A percentile compares a stretch with the other conserved stretches of the same genome.
These are phyloP conservation scores for Dicentrarchus labrax DNA, from an alignment of 2,113 vertebrate genomes.

Conservation along the genomic window DNA sequence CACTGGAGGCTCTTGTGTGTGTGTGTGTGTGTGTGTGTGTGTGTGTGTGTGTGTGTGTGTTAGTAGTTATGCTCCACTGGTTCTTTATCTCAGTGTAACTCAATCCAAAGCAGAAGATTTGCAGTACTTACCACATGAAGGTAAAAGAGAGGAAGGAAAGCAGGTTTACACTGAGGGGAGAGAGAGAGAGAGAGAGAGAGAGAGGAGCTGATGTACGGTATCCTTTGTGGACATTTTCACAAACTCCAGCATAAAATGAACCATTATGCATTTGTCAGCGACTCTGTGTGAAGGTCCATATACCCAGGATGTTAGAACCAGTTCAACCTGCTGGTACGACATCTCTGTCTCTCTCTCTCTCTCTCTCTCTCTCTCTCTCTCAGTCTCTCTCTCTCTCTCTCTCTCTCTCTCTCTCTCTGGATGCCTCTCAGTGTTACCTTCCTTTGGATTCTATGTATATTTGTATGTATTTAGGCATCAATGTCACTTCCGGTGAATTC, in stretches of 20 bases:
- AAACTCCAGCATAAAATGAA: not conserved
- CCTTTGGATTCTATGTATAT: no score
- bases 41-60: constrained; percentile 11
- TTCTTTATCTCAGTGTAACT: constrained; percentile 25
- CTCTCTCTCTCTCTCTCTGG: no score
- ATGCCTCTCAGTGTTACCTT: no score
- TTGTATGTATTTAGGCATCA: no score
- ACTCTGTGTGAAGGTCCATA: no score
- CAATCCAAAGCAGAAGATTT: constrained; percentile 15
- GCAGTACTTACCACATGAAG: constrained; percentile 8
- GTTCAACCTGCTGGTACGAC: no score
- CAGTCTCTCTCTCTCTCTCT: no score
- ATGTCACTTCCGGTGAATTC: no score
- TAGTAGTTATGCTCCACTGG: constrained; percentile 13
- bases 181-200: not conserved
- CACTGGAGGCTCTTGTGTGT: not conserved
- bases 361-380: no score
- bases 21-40: no score
- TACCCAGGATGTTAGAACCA: no score
- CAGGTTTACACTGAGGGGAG: not conserved
- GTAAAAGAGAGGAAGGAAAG: not conserved
- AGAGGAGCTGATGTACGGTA: not conserved
- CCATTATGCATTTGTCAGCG: constrained; percentile 5
- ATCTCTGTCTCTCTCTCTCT: no score
- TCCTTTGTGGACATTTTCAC: constrained; percentile 26